Evolutionary conservation across 2,113 vertebrate species (phyloP), one percentile per base, ranked within the genome.

Genomic region (Eubucco bourcierii): DNA sequence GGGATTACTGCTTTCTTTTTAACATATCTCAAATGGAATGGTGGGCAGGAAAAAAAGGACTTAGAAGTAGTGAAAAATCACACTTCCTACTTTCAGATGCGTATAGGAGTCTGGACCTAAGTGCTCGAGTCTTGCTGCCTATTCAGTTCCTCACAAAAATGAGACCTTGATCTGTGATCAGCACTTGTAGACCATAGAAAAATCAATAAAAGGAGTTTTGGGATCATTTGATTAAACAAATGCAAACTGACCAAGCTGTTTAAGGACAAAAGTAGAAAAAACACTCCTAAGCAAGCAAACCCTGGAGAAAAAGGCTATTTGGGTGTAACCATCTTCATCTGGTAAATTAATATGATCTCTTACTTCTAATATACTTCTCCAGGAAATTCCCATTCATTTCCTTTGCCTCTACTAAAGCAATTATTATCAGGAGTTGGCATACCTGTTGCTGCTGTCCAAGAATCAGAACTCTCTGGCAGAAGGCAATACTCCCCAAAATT

Each of bases 41-140:
- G 10, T 34, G 55, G 34, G 41, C 34, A 66, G 21, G 20, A 61
- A 76, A 83, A 25, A 17, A 13, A 28, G 73, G 73, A 34, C 13
- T 44, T 50, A 15, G 20, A 13, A 76, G 41, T 4, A 58, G 8
- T 28, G 24, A 39, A 85, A 76, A 66, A 46, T 9, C 1, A 0
- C 8, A 65, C 3, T 39, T 24, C 13, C 10, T 28, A 13, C 7
- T 85, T 82, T 61, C 0, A 1, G 24, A 7, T 46, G 4, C 76
- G 25, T 24, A 44, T 76, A 39, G 9, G 34, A 56, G 14, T 14
- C 41, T 52, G 73, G 76, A 23, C 1, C 0, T 0, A 55, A 1
- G 4, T 0, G 0, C 31, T 68, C 19, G 16, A 67, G 17, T 7
- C 44, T 46, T 52, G 27, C 18, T 3, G 6, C 2, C 4, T 67